phyloP scores from a whole-genome alignment of 2,113 vertebrate genomes.

The Pseudonaja textilis region DNA sequence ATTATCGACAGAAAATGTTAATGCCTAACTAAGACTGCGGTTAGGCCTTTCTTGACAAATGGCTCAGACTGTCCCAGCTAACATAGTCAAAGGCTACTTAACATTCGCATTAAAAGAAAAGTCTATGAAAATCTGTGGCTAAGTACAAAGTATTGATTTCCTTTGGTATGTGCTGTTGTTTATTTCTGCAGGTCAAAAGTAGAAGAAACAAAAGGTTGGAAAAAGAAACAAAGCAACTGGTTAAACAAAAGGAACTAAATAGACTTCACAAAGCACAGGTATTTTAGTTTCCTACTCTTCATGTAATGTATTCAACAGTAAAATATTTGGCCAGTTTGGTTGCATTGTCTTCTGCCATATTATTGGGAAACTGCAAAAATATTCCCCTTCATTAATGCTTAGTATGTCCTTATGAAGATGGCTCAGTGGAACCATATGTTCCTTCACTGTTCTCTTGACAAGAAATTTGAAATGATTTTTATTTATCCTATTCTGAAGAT shows the following conservation, averaged over 20 bases:
- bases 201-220: constrained; percentile 75
- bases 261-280: constrained; percentile 96
- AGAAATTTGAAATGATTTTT: background rate
- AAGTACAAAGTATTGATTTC: constrained; percentile 25
- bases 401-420: background rate
- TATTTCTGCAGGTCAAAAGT: constrained; percentile 60
- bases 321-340: background rate
- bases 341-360: background rate
- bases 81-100: background rate
- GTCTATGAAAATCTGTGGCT: constrained; percentile 16
- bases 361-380: background rate
- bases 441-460: background rate
- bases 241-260: constrained; percentile 86
- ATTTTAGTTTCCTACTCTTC: constrained; percentile 6
- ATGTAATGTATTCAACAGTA: background rate
- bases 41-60: background rate
- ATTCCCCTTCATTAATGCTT: background rate
- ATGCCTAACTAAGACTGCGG: background rate
- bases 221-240: constrained; percentile 75
- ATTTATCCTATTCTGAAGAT: background rate
- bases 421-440: background rate
- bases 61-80: background rate
- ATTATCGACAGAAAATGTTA: constrained; percentile 8
- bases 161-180: constrained; percentile 24
- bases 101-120: background rate